These are phyloP conservation scores for Phoeniculus purpureus DNA, from an alignment of 2,797 vertebrate genomes.

Conservation along the genomic window DNA sequence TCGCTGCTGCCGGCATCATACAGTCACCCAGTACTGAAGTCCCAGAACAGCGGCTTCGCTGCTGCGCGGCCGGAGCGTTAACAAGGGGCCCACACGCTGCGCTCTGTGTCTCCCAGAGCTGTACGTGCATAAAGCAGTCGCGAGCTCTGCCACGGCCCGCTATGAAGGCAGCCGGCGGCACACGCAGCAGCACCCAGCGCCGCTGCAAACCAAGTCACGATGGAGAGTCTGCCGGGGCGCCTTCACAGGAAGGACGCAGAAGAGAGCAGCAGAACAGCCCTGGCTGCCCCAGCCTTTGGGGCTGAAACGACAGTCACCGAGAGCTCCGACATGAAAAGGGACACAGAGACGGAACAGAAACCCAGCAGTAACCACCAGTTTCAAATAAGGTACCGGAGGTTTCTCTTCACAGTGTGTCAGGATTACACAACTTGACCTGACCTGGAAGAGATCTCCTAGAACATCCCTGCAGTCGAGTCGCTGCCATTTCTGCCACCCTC, in stretches of 20 bases:
- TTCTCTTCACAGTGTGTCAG: background rate
- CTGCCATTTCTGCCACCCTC: background rate
- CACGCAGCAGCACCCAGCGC: background rate
- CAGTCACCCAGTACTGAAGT: background rate
- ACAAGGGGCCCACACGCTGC: no score
- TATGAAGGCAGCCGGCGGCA: background rate
- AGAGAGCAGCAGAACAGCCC: constrained; percentile 15
- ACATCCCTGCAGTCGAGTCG: background rate
- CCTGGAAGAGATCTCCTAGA: no score
- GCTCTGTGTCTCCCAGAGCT: constrained; percentile 9
- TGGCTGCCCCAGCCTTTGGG: background rate
- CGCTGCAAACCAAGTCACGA: background rate
- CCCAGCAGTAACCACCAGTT: background rate
- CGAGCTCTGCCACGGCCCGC: background rate
- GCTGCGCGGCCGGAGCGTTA: background rate
- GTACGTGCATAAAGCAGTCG: constrained; percentile 7
- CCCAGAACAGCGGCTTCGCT: background rate
- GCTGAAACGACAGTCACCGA: background rate
- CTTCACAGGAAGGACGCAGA: constrained; percentile 13
- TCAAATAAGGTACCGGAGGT: background rate
- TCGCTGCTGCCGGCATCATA: no score
- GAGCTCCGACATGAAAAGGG: background rate
- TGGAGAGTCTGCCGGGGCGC: background rate
- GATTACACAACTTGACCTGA: no score
- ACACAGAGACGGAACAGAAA: background rate